Conservation (phyloP, 1,140 invertebrate species). For the Polypedilum pembai region DNA sequence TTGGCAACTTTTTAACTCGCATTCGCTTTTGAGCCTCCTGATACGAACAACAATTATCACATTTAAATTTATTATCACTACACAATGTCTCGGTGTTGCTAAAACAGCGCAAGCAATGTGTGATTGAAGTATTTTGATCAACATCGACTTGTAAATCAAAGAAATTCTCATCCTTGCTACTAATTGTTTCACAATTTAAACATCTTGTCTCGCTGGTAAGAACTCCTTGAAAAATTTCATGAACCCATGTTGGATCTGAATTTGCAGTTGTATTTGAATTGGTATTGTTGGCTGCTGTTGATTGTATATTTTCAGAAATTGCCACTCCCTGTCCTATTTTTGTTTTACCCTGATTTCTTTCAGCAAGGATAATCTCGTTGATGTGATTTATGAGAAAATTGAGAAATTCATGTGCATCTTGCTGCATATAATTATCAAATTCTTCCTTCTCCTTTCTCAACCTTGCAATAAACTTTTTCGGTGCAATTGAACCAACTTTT, state of each 20-base stretch:
- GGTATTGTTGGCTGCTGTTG: conserved; percentile 31
- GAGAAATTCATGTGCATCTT: conserved; percentile 99
- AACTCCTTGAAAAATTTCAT: conserved; percentile 95
- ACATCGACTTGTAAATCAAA: conserved; percentile 98
- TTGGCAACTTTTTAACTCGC: conserved; percentile 96
- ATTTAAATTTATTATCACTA: conserved; percentile 99
- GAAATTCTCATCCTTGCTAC: conserved; percentile 99
- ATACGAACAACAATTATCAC: conserved; percentile 98
- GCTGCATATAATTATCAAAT: conserved; percentile 99
- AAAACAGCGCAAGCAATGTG: conserved; percentile 94
- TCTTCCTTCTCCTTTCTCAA: conserved; percentile 98
- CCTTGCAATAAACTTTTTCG: conserved; percentile 98
- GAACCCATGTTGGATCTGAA: conserved; percentile 95
- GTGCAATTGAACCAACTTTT: conserved; percentile 97
- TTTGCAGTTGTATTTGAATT: conserved; percentile 43
- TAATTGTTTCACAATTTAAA: conserved; percentile 98
- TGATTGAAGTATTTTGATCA: conserved; percentile 98
- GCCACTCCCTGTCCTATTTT: conserved; percentile 44
- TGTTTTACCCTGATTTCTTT: conserved; percentile 64
- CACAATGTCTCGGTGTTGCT: conserved; percentile 98
- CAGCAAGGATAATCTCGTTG: conserved; percentile 85
- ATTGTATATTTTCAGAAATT: conserved; percentile 34
- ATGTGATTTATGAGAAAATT: conserved; percentile 98
- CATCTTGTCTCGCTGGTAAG: conserved; percentile 98
- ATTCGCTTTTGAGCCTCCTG: conserved; percentile 97